Evolutionary conservation across 2,113 vertebrate species (phyloP).

Genomic region (Beaufortia kweichowensis): DNA sequence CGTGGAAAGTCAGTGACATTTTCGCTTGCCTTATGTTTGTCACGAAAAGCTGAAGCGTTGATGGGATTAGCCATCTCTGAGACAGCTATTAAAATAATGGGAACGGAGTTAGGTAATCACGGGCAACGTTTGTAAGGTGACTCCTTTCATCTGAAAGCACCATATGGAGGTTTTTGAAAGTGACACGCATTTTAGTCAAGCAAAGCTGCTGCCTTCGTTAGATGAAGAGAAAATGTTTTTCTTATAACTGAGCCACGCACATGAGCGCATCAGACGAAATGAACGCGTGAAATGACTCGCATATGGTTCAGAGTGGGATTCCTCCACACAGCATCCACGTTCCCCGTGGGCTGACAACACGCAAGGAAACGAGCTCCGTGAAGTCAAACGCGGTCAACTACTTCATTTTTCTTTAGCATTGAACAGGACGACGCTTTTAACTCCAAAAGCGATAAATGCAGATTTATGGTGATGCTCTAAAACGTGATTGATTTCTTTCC

Average conservation of each 20-base stretch:
- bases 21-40: slow-evolving; percentile 43
- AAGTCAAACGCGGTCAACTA: slow-evolving; percentile 51
- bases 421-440: slow-evolving; percentile 38
- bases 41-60: slow-evolving; percentile 63
- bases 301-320: slow-evolving; percentile 55
- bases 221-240: slow-evolving; percentile 72
- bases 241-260: slow-evolving; percentile 43
- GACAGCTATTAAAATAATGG: slow-evolving; percentile 64
- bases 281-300: slow-evolving; percentile 52
- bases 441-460: slow-evolving; percentile 43
- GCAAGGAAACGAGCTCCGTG: slow-evolving; percentile 16
- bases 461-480: slow-evolving; percentile 52
- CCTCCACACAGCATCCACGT: slow-evolving; percentile 48
- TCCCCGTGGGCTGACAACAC: slow-evolving; percentile 36
- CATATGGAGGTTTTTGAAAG: slow-evolving; percentile 29
- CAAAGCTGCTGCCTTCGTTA: slow-evolving; percentile 20
- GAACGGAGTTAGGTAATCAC: slow-evolving; percentile 65
- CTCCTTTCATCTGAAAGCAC: slow-evolving; percentile 28
- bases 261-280: slow-evolving; percentile 44
- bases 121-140: slow-evolving; percentile 16
- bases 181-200: slow-evolving; percentile 23
- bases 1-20: slow-evolving; percentile 44
- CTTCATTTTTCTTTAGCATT: slow-evolving; percentile 31
- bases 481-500: slow-evolving; percentile 49
- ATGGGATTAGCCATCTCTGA: slow-evolving; percentile 57